These are phyloP conservation scores for Acipenser transmontanus DNA, from an alignment of 2,797 vertebrate species.

Conservation along the genomic window DNA sequence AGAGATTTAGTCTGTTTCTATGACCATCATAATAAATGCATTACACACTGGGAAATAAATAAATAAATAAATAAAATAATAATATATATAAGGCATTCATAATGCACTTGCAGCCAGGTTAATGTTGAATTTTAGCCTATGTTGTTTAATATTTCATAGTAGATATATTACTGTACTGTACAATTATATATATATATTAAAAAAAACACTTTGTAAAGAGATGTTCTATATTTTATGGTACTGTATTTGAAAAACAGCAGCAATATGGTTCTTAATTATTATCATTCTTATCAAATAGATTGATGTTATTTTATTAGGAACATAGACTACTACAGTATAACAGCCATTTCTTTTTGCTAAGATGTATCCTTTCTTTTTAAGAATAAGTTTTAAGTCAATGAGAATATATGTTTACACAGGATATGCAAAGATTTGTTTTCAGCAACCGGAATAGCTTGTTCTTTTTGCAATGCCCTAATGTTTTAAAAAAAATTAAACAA, in stretches of 20 bases:
- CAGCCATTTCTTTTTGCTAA: slow-evolving; percentile 53
- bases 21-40: slow-evolving; percentile 59
- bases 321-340: slow-evolving; percentile 60
- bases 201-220: slow-evolving; percentile 90
- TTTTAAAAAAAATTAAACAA: no score
- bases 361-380: slow-evolving; percentile 55
- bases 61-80: slow-evolving; percentile 49
- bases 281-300: slow-evolving; percentile 63
- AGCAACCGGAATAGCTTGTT: no score
- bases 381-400: slow-evolving; percentile 57
- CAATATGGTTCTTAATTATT: slow-evolving; percentile 91
- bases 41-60: slow-evolving; percentile 73
- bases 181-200: slow-evolving; percentile 66
- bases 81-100: no score
- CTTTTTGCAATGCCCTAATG: no score
- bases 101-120: slow-evolving; percentile 90
- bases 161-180: slow-evolving; percentile 73
- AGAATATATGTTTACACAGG: slow-evolving; percentile 60
- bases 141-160: slow-evolving; percentile 84
- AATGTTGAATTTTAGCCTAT: slow-evolving; percentile 77
- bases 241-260: slow-evolving; percentile 80
- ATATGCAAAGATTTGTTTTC: slow-evolving; percentile 55
- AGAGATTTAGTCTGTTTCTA: slow-evolving; percentile 54
- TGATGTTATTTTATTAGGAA: slow-evolving; percentile 73
- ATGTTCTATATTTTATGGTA: slow-evolving; percentile 99